Conservation (phyloP, 2,888 invertebrate genomes). For the Idaea aversata region DNA sequence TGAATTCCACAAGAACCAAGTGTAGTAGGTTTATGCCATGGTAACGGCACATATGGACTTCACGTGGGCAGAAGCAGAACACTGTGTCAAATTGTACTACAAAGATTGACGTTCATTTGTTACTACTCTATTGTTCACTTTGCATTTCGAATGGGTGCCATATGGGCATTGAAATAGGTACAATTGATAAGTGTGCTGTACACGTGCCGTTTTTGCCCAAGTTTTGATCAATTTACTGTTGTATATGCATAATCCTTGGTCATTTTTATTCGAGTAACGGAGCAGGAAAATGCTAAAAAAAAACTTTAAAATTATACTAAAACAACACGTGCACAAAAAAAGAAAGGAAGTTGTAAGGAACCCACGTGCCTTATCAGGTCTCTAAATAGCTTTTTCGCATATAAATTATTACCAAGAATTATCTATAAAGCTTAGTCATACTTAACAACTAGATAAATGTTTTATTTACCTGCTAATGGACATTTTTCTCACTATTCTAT, state of each 20-base stretch:
- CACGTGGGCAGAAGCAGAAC: slow-evolving; percentile 31
- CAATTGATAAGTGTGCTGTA: background rate
- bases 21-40: background rate
- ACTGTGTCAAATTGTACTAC: slow-evolving; percentile 11
- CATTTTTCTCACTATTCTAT: background rate
- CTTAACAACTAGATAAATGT: background rate
- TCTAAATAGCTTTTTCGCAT: background rate
- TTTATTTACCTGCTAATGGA: background rate
- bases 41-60: background rate
- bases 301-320: background rate
- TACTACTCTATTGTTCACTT: slow-evolving; percentile 8
- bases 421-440: background rate
- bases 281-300: background rate
- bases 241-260: background rate
- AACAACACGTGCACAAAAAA: background rate
- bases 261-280: too few species aligned
- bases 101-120: slow-evolving; percentile 1
- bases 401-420: background rate
- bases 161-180: background rate
- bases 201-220: background rate
- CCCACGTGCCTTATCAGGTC: background rate
- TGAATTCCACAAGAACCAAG: background rate
- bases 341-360: background rate
- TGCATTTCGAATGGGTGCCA: background rate
- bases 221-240: background rate